Conservation (phyloP, 2,113 vertebrate genomes). For the Pseudorectes ferrugineus region DNA sequence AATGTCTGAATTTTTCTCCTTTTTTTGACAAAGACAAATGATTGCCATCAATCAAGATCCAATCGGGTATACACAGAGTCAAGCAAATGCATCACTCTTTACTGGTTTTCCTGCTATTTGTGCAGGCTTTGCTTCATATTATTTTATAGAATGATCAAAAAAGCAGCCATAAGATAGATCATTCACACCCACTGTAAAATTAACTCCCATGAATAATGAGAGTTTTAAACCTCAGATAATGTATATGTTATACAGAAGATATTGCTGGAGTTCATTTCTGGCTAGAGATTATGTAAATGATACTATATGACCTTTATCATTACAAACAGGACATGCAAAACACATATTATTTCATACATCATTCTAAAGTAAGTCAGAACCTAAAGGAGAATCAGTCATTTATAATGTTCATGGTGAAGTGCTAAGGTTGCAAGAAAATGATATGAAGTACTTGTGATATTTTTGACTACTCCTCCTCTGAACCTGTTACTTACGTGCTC, state of each 20-base stretch:
- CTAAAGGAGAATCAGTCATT: constrained; percentile 84
- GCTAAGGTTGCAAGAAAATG: constrained; percentile 79
- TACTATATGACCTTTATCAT: constrained; percentile 91
- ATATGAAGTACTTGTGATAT: constrained; percentile 70
- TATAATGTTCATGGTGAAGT: constrained; percentile 82
- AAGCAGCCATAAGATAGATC: constrained; percentile 80
- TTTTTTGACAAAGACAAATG: constrained; percentile 90
- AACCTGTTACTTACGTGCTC: constrained; percentile 65
- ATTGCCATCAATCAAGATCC: constrained; percentile 90
- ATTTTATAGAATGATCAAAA: constrained; percentile 86
- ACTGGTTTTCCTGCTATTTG: constrained; percentile 81
- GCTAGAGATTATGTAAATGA: constrained; percentile 89
- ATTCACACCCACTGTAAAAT: constrained; percentile 86
- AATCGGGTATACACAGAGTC: constrained; percentile 79
- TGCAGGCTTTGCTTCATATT: constrained; percentile 82
- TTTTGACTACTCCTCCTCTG: constrained; percentile 64
- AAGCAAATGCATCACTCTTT: constrained; percentile 80
- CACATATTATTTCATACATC: constrained; percentile 92
- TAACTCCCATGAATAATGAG: constrained; percentile 89
- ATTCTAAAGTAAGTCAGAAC: constrained; percentile 79
- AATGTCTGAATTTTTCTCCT: constrained; percentile 82
- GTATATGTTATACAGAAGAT: constrained; percentile 79
- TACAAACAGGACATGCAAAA: constrained; percentile 83
- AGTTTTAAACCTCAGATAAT: constrained; percentile 82
- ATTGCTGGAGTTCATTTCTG: constrained; percentile 81